Evolutionary conservation across 2,888 invertebrate genomes (phyloP).

Genomic region (Chrysolina haemoptera): DNA sequence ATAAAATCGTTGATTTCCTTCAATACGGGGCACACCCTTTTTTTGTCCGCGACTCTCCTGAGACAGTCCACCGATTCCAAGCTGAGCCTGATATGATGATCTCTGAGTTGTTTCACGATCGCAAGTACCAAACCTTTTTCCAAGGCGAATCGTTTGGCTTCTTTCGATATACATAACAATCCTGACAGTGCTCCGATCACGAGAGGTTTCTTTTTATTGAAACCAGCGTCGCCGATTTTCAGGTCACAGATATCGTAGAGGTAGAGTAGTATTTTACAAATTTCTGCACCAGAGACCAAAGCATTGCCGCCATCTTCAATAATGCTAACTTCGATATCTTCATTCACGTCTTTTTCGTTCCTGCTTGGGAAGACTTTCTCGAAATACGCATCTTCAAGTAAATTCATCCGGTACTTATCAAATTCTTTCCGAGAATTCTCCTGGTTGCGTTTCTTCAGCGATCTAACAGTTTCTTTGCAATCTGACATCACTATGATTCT

Average conservation of each 20-base stretch:
- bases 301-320: constrained; percentile 45
- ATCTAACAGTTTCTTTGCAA: constrained; percentile 23
- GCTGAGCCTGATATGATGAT: constrained; percentile 70
- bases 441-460: constrained; percentile 30
- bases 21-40: constrained; percentile 70
- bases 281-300: constrained; percentile 67
- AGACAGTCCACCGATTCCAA: constrained; percentile 70
- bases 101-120: constrained; percentile 68
- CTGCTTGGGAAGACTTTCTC: constrained; percentile 49
- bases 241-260: constrained; percentile 69
- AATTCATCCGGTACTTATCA: constrained; percentile 47
- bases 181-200: constrained; percentile 67
- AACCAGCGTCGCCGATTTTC: constrained; percentile 59
- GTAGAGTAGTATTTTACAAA: constrained; percentile 70
- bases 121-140: constrained; percentile 64
- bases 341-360: constrained; percentile 24
- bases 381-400: constrained; percentile 61
- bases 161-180: constrained; percentile 68
- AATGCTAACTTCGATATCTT: constrained; percentile 51
- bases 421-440: constrained; percentile 26
- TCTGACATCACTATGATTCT: constrained; percentile 49
- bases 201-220: constrained; percentile 65
- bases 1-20: constrained; percentile 74
- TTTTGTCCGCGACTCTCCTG: constrained; percentile 67
- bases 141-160: constrained; percentile 70